Conservation (phyloP, 2,888 invertebrate species). For the Ectemnius lituratus region DNA sequence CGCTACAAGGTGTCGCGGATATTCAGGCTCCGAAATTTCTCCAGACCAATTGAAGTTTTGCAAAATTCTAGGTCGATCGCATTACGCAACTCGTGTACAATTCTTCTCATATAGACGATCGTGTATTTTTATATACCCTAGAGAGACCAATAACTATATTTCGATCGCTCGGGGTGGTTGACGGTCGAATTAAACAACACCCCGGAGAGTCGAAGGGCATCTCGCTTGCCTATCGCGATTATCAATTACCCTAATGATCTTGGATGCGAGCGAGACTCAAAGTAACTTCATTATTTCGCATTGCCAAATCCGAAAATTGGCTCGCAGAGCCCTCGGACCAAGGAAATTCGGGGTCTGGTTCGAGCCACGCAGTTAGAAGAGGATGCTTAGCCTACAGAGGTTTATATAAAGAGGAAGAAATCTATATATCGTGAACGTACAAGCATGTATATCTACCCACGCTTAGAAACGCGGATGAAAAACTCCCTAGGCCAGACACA, state of each 20-base stretch:
- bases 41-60: slow-evolving; percentile 46
- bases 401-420: slow-evolving; percentile 34
- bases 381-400: slow-evolving; percentile 65
- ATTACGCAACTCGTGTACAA: background rate
- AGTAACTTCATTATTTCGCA: background rate
- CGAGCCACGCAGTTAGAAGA: slow-evolving; percentile 66
- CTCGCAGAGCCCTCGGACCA: slow-evolving; percentile 44
- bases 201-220: no score
- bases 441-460: slow-evolving; percentile 29
- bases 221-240: no score
- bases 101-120: slow-evolving; percentile 38
- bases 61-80: slow-evolving; percentile 27
- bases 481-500: background rate
- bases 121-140: slow-evolving; percentile 45
- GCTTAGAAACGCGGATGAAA: slow-evolving; percentile 16
- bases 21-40: slow-evolving; percentile 63
- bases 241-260: no score
- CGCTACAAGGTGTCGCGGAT: slow-evolving; percentile 69
- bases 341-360: slow-evolving; percentile 65
- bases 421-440: slow-evolving; percentile 6
- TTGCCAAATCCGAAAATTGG: background rate
- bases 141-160: slow-evolving; percentile 20
- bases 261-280: background rate
- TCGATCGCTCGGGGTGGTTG: background rate
- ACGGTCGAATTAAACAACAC: no score